phyloP scores from a whole-genome alignment of 2,113 vertebrate species.

The Acrocephalus kingi region DNA sequence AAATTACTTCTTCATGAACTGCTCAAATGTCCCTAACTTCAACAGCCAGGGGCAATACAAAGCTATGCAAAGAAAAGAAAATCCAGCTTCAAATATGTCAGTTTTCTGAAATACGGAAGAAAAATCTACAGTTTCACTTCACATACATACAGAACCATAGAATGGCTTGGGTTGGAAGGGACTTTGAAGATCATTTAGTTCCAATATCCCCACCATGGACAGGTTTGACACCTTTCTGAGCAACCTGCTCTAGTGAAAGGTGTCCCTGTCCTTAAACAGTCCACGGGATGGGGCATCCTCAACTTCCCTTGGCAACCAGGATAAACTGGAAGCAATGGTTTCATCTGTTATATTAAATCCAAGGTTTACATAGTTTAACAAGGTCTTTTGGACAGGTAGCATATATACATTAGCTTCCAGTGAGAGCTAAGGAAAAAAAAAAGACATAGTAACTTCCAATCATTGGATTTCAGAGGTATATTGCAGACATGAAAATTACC shows the following conservation, averaged over 20 bases:
- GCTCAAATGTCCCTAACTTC: background rate
- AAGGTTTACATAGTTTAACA: background rate
- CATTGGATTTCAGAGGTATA: background rate
- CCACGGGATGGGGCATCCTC: too few relatives aligned
- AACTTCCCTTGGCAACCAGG: background rate
- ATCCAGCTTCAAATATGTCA: background rate
- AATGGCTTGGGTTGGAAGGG: background rate
- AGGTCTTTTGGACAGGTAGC: background rate
- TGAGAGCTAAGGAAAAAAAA: background rate
- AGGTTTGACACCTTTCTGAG: background rate
- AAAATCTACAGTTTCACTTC: background rate
- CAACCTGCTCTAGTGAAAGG: too few relatives aligned
- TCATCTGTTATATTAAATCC: background rate
- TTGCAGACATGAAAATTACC: background rate
- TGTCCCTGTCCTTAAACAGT: background rate
- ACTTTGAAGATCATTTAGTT: background rate
- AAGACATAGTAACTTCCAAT: background rate
- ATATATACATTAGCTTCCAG: background rate
- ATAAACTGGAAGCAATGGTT: background rate
- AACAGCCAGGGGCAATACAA: background rate
- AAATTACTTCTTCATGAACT: constrained; percentile 8
- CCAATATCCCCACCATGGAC: background rate
- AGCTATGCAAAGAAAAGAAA: background rate
- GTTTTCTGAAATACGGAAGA: background rate
- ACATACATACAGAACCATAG: background rate